Evolutionary conservation across 2,797 vertebrate species (phyloP).

Genomic region (Anabas testudineus): DNA sequence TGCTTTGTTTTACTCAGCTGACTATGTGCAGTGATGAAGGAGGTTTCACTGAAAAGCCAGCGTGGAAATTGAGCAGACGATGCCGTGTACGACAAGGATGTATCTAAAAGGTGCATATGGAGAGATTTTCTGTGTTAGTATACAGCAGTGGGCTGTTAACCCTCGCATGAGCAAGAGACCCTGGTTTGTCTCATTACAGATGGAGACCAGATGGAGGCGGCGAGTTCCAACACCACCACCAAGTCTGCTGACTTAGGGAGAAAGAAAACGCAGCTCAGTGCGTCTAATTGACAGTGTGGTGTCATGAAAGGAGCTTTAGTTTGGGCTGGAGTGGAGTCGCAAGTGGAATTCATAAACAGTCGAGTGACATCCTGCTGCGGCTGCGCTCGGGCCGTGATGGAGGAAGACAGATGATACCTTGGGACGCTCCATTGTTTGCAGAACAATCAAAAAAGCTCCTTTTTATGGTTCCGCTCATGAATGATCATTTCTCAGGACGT

Average conservation of each 20-base stretch:
- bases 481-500: conserved; percentile 27
- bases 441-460: conserved; percentile 20
- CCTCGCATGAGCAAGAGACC: conserved; percentile 24
- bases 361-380: conserved; percentile 43
- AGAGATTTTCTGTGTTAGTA: conserved; percentile 28
- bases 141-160: conserved; percentile 43
- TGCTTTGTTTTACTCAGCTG: conserved; percentile 28
- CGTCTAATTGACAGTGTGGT: conserved; percentile 68
- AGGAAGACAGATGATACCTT: conserved; percentile 5
- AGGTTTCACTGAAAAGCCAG: background rate
- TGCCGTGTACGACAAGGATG: conserved; percentile 22
- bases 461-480: conserved; percentile 8
- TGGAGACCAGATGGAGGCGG: conserved; percentile 71
- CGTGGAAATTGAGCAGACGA: background rate
- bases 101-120: conserved; percentile 34
- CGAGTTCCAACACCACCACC: conserved; percentile 39
- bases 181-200: conserved; percentile 53
- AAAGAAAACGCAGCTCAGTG: conserved; percentile 35
- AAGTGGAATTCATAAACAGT: conserved; percentile 56
- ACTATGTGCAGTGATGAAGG: background rate
- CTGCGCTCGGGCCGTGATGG: background rate
- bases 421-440: conserved; percentile 20
- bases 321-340: conserved; percentile 46
- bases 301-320: conserved; percentile 53
- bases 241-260: conserved; percentile 41